Percentiles rank a stretch among this genome's conserved stretches.
These are phyloP conservation scores for Epizoanthus rinbou DNA, from an alignment of 92 coral and sea anemone genomes.

Conservation along the genomic window DNA sequence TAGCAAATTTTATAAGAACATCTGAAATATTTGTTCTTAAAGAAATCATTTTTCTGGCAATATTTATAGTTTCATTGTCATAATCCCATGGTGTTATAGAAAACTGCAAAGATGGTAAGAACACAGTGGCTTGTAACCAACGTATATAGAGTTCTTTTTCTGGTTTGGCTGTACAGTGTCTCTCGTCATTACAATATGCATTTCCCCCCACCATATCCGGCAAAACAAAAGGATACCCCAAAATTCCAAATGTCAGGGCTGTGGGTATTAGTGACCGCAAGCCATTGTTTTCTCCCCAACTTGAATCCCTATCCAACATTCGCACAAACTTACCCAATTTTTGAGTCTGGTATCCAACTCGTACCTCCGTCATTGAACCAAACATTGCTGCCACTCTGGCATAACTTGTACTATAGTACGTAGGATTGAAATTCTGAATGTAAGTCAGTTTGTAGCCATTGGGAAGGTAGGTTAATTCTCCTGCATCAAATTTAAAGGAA, in stretches of 20 bases:
- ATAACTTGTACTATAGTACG: slow-evolving; percentile 64
- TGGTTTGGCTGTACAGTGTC: slow-evolving; percentile 35
- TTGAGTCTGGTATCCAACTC: slow-evolving; percentile 82
- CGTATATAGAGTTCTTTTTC: slow-evolving; percentile 80
- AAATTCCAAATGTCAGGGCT: slow-evolving; percentile 75
- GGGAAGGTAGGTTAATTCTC: slow-evolving; percentile 76
- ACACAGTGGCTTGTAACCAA: slow-evolving; percentile 79
- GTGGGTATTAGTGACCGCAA: slow-evolving; percentile 83
- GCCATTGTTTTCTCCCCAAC: slow-evolving; percentile 74
- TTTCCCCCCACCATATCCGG: slow-evolving; percentile 89
- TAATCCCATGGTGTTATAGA: slow-evolving; percentile 76
- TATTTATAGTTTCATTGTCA: slow-evolving; percentile 62
- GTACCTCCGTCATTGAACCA: slow-evolving; percentile 70
- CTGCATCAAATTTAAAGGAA: slow-evolving; percentile 88
- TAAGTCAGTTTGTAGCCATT: slow-evolving; percentile 55
- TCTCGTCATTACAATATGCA: slow-evolving; percentile 30
- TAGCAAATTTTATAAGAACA: slow-evolving; percentile 59
- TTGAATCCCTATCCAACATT: slow-evolving; percentile 72
- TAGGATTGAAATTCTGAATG: slow-evolving; percentile 59
- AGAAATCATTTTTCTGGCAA: slow-evolving; percentile 53
- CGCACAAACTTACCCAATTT: slow-evolving; percentile 67
- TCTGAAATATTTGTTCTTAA: slow-evolving; percentile 57
- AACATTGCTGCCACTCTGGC: slow-evolving; percentile 71
- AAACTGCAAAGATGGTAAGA: slow-evolving; percentile 83
- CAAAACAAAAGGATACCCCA: slow-evolving; percentile 86